Base-by-base conservation (phyloP, 2,797 vertebrate species). In the Ptychobarbus kaznakovi region DNA sequence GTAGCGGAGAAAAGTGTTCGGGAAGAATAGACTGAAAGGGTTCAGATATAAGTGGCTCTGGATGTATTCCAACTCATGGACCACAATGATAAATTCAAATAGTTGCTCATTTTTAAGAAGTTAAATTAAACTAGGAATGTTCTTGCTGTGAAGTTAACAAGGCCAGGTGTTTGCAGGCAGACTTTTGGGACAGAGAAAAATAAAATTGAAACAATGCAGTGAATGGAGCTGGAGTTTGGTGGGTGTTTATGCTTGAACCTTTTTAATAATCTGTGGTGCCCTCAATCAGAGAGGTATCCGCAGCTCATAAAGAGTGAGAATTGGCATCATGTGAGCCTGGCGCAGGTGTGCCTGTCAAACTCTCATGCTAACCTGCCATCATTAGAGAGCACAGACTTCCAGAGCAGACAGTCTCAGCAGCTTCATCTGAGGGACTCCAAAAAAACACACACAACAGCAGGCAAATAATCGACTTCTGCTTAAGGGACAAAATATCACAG, bases 371-470 rank as follows among this genome's bases (percentile, higher is more conserved):
- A 61, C 69, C 61, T 42, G 49, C 46, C 20, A 56, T 80, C 46
- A 85, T 73, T 65, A 51, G 74, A 82, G 56, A 63, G 66, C 65
- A n/a, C 73, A 87, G 63, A 84, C 13, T 40, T 65, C 25, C 65
- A 68, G 70, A 76, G 25, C 61, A 68, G 80, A 72, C 73, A 83
- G 49, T 81, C 77, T 69, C 25, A n/a, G 22, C 86, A 70, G 58
- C 28, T 66, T 79, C 40, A 70, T 81, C 40, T 20, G 56, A 75
- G 84, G 49, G 70, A 81, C 58, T 8, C 28, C n/a, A n/a, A 46
- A 32, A 22, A 77, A 82, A 82, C 32, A 69, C 80, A 83, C 72
- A 25, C 35, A 86, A 86, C 85, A 86, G 79, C 85, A 82, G 72
- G 81, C 35, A 80, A 79, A 87, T 80, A 42, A 44, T 80, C 44